Evolutionary conservation across 1,140 invertebrate genomes (phyloP).

Genomic region (Lerema accius): DNA sequence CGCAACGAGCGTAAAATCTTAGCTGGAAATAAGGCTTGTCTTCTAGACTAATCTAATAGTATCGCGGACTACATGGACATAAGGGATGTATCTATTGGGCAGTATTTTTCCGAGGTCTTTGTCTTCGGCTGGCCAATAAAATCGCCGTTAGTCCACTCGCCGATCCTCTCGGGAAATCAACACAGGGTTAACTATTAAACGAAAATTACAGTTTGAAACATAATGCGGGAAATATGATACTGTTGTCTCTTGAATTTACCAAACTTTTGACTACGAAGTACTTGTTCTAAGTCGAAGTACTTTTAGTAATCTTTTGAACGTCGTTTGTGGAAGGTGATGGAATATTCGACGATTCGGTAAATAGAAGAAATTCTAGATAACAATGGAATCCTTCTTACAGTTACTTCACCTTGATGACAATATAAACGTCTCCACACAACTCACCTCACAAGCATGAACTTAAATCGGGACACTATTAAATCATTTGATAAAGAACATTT

Average conservation of each 20-base stretch:
- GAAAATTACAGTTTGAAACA: neutral
- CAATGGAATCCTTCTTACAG: no score
- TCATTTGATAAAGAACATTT: no score
- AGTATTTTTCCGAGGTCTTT: neutral
- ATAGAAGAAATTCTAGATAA: no score
- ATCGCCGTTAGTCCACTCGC: constrained; percentile 5
- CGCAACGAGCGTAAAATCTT: no score
- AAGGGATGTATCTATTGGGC: neutral
- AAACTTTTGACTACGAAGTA: neutral
- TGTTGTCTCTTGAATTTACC: neutral
- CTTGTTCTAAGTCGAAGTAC: neutral
- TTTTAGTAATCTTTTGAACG: neutral
- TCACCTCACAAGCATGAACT: no score
- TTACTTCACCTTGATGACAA: no score
- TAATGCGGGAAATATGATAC: neutral
- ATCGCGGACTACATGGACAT: neutral
- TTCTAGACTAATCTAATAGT: constrained; percentile 1
- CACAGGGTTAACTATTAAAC: neutral
- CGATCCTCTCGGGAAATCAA: constrained; percentile 9
- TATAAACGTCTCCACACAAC: no score
- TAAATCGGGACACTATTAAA: no score
- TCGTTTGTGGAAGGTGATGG: no score
- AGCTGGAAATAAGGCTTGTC: no score
- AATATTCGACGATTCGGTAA: no score
- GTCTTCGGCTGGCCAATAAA: constrained; percentile 1